Evolutionary conservation across 2,888 invertebrate species (phyloP), one percentile per base, ranked within the genome.

Genomic region (Meganola albula): DNA sequence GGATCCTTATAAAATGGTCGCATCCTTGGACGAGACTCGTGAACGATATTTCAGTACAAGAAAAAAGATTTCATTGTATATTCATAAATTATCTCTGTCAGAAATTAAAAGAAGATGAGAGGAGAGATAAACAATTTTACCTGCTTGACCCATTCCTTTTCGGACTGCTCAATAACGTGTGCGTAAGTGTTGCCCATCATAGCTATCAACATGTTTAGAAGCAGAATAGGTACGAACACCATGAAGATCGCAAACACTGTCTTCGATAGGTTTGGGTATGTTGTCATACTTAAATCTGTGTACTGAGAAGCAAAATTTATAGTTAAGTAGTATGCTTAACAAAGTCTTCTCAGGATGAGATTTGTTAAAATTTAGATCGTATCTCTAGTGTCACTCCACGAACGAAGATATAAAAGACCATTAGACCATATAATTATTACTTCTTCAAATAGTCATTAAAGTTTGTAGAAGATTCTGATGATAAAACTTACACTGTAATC

Each of bases 171-270:
- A 53, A 98, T 99, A 38, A 99, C 97, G 56, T 96, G 95, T 0
- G 97, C 96, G 71, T 99, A 99, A 0, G 99, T 99, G 78, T 99
- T 99, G 18, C 99, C 99, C 99, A 99, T 99, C 99, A 99, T 99
- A 45, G 99, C 99, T 48, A 99, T 99, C 75, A 99, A 89, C 90
- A 90, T 99, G 90, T 99, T 99, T 8, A 99, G 89, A 59, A 99
- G 84, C 27, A 99, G 84, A 62, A 99, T 98, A 1, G 99, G 99
- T 40, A 99, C 97, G 55, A 99, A 93, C 34, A 99, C 95, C 97
- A 99, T 98, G 73, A 99, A 99, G 38, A 98, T 88, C 0, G 96
- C 93, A 73, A 99, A 99, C n/a, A 99, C 96, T 0, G 95, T 92
- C 86, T 99, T 98, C 12, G 96, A 94, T 42, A 99, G 85, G 48